These are phyloP conservation scores for Drosophila navojoa DNA, from an alignment of 1,140 invertebrate genomes.

Conservation along the genomic window DNA sequence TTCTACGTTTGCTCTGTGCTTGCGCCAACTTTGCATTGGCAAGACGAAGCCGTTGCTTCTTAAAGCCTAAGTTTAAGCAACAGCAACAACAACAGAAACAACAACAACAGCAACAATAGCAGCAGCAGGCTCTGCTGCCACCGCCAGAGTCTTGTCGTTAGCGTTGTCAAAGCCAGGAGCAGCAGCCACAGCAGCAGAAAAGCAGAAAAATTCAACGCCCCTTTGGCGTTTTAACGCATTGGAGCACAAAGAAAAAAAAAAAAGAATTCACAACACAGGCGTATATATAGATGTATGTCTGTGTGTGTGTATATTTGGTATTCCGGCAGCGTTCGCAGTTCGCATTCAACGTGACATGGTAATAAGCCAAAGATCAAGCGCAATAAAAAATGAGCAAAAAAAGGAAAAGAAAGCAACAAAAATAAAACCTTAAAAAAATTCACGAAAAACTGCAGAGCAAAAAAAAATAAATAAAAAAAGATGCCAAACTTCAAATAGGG, in stretches of 20 bases:
- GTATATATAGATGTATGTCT: neutral
- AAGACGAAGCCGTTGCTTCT: slow-evolving; percentile 5
- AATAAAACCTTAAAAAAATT: slow-evolving; percentile 11
- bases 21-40: slow-evolving; percentile 38
- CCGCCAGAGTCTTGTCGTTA: slow-evolving; percentile 51
- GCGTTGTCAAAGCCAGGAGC: slow-evolving; percentile 44
- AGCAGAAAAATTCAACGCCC: slow-evolving; percentile 59
- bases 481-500: slow-evolving; percentile 41
- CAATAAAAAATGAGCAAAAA: slow-evolving; percentile 61
- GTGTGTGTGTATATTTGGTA: slow-evolving; percentile 54
- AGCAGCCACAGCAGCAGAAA: slow-evolving; percentile 24
- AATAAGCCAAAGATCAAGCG: slow-evolving; percentile 81
- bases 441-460: slow-evolving; percentile 29
- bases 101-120: slow-evolving; percentile 23
- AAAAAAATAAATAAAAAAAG: no score
- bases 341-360: slow-evolving; percentile 76
- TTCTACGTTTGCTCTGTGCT: slow-evolving; percentile 12
- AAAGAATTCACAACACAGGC: slow-evolving; percentile 6
- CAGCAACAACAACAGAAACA: slow-evolving; percentile 2
- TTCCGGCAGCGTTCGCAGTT: slow-evolving; percentile 71
- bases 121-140: slow-evolving; percentile 41
- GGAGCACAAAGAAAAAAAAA: slow-evolving; percentile 42
- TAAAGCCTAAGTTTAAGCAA: slow-evolving; percentile 42
- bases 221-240: slow-evolving; percentile 76
- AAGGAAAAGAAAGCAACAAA: slow-evolving; percentile 5